Percentiles rank a stretch among this genome's conserved stretches.
Conservation (phyloP, 1,140 invertebrate genomes). For the Solenopsis fugax region DNA sequence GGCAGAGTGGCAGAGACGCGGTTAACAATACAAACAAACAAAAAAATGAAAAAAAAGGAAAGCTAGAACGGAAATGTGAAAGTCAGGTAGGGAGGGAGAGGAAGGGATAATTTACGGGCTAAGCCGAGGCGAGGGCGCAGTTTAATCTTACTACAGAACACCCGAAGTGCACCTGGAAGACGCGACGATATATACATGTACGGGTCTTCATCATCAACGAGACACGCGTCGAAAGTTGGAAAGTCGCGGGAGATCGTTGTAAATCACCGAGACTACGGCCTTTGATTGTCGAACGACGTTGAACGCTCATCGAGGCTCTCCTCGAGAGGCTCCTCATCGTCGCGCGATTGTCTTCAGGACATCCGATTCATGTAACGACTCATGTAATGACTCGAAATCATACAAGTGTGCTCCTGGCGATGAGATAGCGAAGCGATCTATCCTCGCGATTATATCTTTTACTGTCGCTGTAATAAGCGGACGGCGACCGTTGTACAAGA, state of each 20-base stretch:
- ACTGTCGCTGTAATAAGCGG: conserved; percentile 1
- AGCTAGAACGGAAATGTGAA: background rate
- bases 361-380: background rate
- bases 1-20: conserved; percentile 83
- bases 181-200: conserved; percentile 20
- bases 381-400: background rate
- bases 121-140: background rate
- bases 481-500: conserved; percentile 3
- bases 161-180: background rate
- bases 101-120: background rate
- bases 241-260: conserved; percentile 1
- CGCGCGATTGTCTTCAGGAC: conserved; percentile 1
- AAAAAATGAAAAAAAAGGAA: conserved; percentile 20
- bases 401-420: background rate
- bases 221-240: conserved; percentile 11
- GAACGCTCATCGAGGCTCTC: conserved; percentile 13
- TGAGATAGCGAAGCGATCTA: conserved; percentile 1
- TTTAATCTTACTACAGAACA: background rate
- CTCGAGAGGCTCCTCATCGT: background rate
- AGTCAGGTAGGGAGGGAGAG: background rate
- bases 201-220: conserved; percentile 3
- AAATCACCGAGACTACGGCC: background rate
- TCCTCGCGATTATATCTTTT: background rate
- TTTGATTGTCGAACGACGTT: background rate
- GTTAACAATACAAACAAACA: conserved; percentile 55